Conservation (phyloP, 2,113 vertebrate genomes). For the Ciconia maguari region DNA sequence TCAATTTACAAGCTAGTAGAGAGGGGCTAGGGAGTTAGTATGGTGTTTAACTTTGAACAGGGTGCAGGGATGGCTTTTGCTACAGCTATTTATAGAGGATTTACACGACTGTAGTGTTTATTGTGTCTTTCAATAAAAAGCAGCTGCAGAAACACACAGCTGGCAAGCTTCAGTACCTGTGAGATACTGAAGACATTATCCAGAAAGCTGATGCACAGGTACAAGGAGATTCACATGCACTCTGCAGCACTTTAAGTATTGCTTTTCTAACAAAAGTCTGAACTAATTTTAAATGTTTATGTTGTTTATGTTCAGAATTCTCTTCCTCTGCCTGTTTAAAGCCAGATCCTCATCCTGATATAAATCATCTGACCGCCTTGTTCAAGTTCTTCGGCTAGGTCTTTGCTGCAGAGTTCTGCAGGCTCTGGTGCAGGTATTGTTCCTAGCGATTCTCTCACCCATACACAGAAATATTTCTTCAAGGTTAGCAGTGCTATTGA, state of each 20-base stretch:
- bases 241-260: background rate
- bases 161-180: constrained; percentile 52
- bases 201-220: constrained; percentile 49
- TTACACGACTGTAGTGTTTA: constrained; percentile 52
- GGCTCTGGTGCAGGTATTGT: background rate
- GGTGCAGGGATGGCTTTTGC: constrained; percentile 10
- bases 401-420: background rate
- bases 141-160: constrained; percentile 57
- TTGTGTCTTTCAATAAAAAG: constrained; percentile 60
- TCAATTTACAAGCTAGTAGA: background rate
- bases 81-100: constrained; percentile 55
- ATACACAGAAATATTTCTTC: background rate
- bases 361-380: background rate
- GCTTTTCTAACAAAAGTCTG: constrained; percentile 36
- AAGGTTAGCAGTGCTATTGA: background rate
- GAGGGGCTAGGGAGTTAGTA: background rate
- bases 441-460: background rate
- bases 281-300: constrained; percentile 43
- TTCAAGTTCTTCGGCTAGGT: background rate
- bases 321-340: constrained; percentile 27
- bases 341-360: background rate
- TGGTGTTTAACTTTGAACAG: constrained; percentile 5
- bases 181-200: constrained; percentile 43
- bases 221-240: background rate
- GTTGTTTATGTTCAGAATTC: constrained; percentile 46